Evolutionary conservation across 2,113 vertebrate genomes (phyloP).

Genomic region (rabbit (Oryctolagus cuniculus)): DNA sequence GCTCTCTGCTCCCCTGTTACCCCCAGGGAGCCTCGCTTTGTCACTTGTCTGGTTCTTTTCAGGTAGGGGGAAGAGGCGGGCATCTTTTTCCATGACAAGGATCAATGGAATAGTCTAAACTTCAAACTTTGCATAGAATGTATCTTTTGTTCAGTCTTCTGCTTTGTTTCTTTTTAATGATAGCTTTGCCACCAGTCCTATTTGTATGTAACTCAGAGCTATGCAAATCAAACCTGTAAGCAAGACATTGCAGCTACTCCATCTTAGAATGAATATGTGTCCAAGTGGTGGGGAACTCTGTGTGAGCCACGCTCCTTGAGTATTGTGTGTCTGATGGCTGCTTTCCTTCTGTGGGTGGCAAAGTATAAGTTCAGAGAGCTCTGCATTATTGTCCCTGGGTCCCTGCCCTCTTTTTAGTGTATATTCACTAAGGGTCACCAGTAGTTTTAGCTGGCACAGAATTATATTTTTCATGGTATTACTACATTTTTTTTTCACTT

Average conservation of each 20-base stretch:
- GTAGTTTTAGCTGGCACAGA: not conserved
- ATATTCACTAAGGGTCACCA: not conserved
- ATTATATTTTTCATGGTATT: not conserved
- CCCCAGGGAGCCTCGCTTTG: not conserved
- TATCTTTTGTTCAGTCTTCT: conserved; percentile 77
- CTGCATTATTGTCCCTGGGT: not conserved
- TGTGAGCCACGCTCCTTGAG: not conserved
- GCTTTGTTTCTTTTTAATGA: conserved; percentile 83
- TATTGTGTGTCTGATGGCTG: not conserved
- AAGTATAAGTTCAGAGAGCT: conserved; percentile 32
- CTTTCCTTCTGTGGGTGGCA: not conserved
- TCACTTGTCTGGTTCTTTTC: conserved; percentile 53
- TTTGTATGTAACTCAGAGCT: conserved; percentile 74
- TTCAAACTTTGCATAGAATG: conserved; percentile 73
- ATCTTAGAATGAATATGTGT: conserved; percentile 64
- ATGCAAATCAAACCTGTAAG: conserved; percentile 79
- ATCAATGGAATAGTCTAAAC: conserved; percentile 64
- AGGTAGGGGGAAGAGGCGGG: not conserved
- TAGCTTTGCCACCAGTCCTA: conserved; percentile 73
- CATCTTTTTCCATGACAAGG: conserved; percentile 57
- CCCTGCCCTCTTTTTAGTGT: conserved; percentile 12
- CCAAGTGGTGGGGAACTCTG: not conserved
- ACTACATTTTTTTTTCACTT: not conserved
- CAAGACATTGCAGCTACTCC: conserved; percentile 67
- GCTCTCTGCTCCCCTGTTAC: not conserved